Conservation (phyloP, 2,888 invertebrate species). For the Slavum lentiscoides region DNA sequence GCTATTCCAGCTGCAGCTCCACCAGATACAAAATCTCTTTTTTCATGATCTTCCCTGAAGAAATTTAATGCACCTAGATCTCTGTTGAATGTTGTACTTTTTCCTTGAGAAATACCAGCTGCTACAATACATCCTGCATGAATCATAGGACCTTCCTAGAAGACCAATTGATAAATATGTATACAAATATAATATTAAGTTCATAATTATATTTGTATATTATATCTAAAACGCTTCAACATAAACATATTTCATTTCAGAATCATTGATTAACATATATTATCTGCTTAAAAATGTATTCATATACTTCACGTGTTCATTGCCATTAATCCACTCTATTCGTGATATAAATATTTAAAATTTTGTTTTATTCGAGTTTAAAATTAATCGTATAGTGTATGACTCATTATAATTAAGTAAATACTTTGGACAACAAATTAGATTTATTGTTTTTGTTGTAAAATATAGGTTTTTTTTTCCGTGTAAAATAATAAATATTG, state of each 20-base stretch:
- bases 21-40: slow-evolving; percentile 95
- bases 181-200: neutral
- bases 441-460: too few relatives aligned
- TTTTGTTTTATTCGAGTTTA: too few relatives aligned
- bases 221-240: neutral
- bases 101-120: slow-evolving; percentile 96
- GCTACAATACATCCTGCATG: slow-evolving; percentile 97
- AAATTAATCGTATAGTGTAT: too few relatives aligned
- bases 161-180: slow-evolving; percentile 1
- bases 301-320: too few relatives aligned
- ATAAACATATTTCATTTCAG: neutral
- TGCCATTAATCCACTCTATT: too few relatives aligned
- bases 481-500: too few relatives aligned
- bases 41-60: slow-evolving; percentile 96
- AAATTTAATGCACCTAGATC: slow-evolving; percentile 82
- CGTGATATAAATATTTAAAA: too few relatives aligned
- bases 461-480: too few relatives aligned
- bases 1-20: slow-evolving; percentile 97
- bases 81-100: slow-evolving; percentile 78
- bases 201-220: neutral
- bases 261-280: neutral
- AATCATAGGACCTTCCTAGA: slow-evolving; percentile 97
- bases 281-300: too few relatives aligned
- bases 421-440: too few relatives aligned
- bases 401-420: too few relatives aligned